Base-by-base conservation (phyloP, 1,140 invertebrate genomes). In the Lanistes nyassanus region DNA sequence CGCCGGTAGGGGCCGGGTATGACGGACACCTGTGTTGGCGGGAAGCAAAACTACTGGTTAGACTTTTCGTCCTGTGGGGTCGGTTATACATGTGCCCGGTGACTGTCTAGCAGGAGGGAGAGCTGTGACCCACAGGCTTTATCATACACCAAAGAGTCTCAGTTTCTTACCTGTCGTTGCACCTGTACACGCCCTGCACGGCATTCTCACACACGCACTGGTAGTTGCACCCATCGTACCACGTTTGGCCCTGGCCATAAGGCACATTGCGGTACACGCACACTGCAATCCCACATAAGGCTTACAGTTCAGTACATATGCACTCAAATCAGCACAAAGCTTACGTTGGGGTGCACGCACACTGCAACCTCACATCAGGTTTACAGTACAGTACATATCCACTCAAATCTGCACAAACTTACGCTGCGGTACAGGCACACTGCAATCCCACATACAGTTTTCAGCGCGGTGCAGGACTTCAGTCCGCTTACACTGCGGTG, bases 181-280 rank as follows among this genome's bases (percentile, higher is more conserved):
- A 83, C 65, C 76, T 80, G 69, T 83, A 81, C 1, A 78, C 60
- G 47, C 82, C 82, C 23, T 53, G 60, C 9, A 36, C 29, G 5
- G 75, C 82, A 66, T 83, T 66, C 53, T 81, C 79, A 77, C 82
- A 83, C 0, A 76, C 68, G 76, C 82, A 83, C 26, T 68, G 51
- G 34, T 75, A 80, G 34, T 78, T 60, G 76, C 82, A 83, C 5
- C 79, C 80, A 76, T 83, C 82, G 76, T 75, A 83, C 82, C 82
- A 83, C 23, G 78, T 75, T 39, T 81, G 79, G 19, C 76, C 79
- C 65, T 80, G 66, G 29, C 76, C 76, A 36, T 82, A 83, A 19
- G 64, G 26, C 47, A 72, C 64, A n/a, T 77, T 78, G 66, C 78
- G 77, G 75, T 83, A 83, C 23, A 78, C 60, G 76, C 82, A 83